These are phyloP conservation scores for Enteromius trimaculatus DNA, from an alignment of 2,797 vertebrate species.

Conservation along the genomic window DNA sequence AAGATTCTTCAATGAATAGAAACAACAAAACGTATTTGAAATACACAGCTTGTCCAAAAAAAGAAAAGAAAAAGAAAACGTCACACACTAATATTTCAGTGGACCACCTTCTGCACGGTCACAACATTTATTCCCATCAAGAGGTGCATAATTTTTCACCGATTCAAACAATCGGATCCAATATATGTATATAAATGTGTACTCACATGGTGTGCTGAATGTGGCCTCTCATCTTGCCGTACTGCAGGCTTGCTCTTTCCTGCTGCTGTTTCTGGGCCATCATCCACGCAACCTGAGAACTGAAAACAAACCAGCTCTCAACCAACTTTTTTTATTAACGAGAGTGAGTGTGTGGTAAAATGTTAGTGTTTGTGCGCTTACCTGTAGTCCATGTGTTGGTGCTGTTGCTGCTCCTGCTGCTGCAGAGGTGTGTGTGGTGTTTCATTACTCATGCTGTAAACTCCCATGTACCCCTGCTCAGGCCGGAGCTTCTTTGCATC, in stretches of 20 bases:
- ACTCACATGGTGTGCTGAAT: constrained; percentile 94
- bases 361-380: constrained; percentile 61
- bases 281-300: constrained; percentile 98
- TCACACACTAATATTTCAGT: too few species aligned
- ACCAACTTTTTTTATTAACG: neutral
- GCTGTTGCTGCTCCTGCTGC: constrained; percentile 33
- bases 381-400: constrained; percentile 88
- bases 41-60: too few species aligned
- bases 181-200: constrained; percentile 20
- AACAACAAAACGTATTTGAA: neutral
- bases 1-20: neutral
- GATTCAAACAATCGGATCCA: too few species aligned
- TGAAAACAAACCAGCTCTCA: constrained; percentile 62
- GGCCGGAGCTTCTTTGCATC: constrained; percentile 86
- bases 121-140: too few species aligned
- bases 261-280: constrained; percentile 95
- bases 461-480: constrained; percentile 85
- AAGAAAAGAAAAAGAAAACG: too few species aligned
- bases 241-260: constrained; percentile 90
- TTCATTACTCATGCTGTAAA: constrained; percentile 85
- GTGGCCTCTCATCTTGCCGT: constrained; percentile 95
- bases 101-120: too few species aligned
- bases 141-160: too few species aligned
- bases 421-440: constrained; percentile 64
- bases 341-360: neutral